Evolutionary conservation across 2,888 invertebrate genomes (phyloP), one percentile per base, ranked within the genome.

Genomic region (Platerodrilus igneus): DNA sequence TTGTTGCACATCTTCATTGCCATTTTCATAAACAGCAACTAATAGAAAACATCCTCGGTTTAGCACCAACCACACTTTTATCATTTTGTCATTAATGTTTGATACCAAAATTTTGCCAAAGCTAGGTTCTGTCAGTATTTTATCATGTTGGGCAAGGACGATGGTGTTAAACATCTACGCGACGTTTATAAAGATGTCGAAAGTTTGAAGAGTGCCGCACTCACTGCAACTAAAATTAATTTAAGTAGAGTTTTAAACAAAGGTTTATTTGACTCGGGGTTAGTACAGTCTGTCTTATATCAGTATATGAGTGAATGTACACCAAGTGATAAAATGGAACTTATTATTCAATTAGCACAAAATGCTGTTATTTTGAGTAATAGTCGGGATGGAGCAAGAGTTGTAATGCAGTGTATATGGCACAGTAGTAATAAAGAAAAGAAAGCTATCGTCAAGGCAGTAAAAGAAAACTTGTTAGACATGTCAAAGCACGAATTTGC

Each of bases 401-500:
- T 86, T 1, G 90, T 86, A 2, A 81, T 87, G 71, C 72, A 84
- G 31, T 90, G 91, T 61, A 79, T 96, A 37, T 93, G 94, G 87
- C 79, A 86, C 61, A 88, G 92, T 4, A 79, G 81, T 8, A 82
- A 82, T 36, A 88, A 88, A 58, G 86, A 86, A 56, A 78, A 83
- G 52, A 81, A 86, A 68, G 78, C 81, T 55, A 57, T 28, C 36
- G n/a, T 19, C 4, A 95, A 95, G 73, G 78, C 82, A 30, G 76
- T 96, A 14, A 95, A 95, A 63, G 86, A 86, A 44, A 83, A 90
- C 60, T 77, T 88, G 1, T 71, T 82, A 3, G 82, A 87, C 37
- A 75, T 93, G 6, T 83, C 86, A 33, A 79, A 78, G 46, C 93
- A 95, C 53, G 90, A 95, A 66, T 81, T 89, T 51, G 95, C 93